Conservation (phyloP, 1,140 invertebrate genomes). For the Macrobrachium nipponense region DNA sequence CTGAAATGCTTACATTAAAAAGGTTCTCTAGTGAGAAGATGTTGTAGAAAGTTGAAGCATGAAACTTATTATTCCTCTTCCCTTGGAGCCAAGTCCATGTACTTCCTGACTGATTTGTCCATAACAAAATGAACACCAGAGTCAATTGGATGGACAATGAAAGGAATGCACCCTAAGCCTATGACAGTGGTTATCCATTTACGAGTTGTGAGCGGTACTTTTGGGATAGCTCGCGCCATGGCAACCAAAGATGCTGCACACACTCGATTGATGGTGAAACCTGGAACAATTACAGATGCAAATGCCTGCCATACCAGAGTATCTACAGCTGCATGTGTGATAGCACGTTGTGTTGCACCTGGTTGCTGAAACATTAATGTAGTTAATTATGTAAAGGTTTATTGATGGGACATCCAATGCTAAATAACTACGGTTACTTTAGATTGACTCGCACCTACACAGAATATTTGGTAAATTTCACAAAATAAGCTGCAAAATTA, state of each 20-base stretch:
- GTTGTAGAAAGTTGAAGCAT: too few species aligned
- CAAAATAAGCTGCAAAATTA: too few species aligned
- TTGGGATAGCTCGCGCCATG: constrained; percentile 71
- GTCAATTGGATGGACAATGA: constrained; percentile 95
- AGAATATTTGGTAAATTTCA: neutral
- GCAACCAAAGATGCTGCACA: constrained; percentile 76
- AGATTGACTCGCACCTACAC: too few species aligned
- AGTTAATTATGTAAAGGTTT: neutral
- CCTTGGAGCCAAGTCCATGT: constrained; percentile 43
- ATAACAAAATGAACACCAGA: constrained; percentile 80
- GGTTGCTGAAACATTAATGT: constrained; percentile 44
- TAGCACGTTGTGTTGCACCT: constrained; percentile 62
- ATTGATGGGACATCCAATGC: neutral
- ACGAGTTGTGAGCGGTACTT: constrained; percentile 70
- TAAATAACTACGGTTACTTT: constrained; percentile 1
- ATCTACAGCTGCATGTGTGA: constrained; percentile 79
- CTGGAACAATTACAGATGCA: constrained; percentile 92
- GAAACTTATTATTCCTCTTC: neutral
- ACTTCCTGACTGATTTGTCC: constrained; percentile 72
- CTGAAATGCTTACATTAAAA: too few species aligned
- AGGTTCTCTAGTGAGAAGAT: too few species aligned
- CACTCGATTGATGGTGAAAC: constrained; percentile 90
- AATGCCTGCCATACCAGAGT: constrained; percentile 93
- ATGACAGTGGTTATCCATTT: constrained; percentile 81
- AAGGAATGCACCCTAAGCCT: constrained; percentile 86